These are phyloP conservation scores for Falco punctatus DNA, from an alignment of 2,113 vertebrate genomes.

Conservation along the genomic window DNA sequence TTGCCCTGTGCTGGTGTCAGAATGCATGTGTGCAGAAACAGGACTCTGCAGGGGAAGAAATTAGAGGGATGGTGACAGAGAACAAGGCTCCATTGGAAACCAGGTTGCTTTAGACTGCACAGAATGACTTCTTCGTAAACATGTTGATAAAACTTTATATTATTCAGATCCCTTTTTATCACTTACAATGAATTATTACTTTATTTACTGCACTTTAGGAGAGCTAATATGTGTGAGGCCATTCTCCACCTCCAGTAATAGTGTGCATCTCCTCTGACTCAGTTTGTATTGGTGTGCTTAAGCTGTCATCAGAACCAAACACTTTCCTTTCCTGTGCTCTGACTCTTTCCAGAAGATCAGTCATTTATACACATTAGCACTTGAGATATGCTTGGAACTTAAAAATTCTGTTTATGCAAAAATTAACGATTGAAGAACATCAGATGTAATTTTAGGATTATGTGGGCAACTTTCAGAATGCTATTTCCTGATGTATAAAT, in stretches of 20 bases:
- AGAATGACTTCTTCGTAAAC: neutral
- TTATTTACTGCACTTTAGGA: neutral
- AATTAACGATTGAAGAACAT: slow-evolving; percentile 26
- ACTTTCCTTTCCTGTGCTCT: neutral
- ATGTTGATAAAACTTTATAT: neutral
- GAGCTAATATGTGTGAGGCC: neutral
- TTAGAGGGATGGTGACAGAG: neutral
- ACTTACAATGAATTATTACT: neutral
- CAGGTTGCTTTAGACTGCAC: neutral
- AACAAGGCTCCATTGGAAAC: neutral
- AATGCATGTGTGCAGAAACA: neutral
- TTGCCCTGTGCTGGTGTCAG: neutral
- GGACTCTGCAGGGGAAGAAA: neutral
- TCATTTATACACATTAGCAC: neutral
- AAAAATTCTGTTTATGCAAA: slow-evolving; percentile 25
- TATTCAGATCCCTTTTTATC: neutral
- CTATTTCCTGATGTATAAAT: slow-evolving; percentile 43
- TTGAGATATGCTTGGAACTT: neutral
- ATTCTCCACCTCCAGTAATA: neutral
- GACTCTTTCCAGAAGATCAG: slow-evolving; percentile 25
- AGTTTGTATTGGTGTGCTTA: neutral
- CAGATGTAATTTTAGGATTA: slow-evolving; percentile 35
- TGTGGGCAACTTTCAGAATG: slow-evolving; percentile 30
- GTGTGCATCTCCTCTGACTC: neutral
- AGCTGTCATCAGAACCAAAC: neutral